Percentiles rank a stretch among this genome's conserved stretches.
Conservation (phyloP, 2,797 vertebrate species). For the Eupleurogrammus muticus region DNA sequence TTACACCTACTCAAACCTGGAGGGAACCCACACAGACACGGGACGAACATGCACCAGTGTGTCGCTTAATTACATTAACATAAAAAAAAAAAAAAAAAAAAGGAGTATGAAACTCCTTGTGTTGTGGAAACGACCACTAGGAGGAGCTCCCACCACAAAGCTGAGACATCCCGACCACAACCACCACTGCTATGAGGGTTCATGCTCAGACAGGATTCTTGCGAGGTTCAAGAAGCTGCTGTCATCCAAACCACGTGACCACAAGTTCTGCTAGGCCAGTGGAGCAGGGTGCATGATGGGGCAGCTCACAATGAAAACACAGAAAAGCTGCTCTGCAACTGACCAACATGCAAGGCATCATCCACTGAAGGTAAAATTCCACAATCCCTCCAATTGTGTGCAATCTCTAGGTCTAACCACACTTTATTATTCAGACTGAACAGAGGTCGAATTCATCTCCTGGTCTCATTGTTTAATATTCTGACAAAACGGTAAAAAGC, state of each 20-base stretch:
- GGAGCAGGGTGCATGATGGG: background rate
- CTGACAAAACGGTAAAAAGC: background rate
- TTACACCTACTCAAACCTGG: no score
- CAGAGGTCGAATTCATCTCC: background rate
- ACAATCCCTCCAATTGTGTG: no score
- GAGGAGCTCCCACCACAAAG: conserved; percentile 7
- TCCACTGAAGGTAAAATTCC: background rate
- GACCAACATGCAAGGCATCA: background rate
- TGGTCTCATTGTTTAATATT: conserved; percentile 1
- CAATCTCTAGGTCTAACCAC: background rate
- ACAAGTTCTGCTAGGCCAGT: background rate
- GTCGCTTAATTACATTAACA: no score
- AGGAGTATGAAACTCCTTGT: background rate
- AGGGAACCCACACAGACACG: no score
- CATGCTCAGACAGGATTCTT: background rate
- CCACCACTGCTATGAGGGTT: no score
- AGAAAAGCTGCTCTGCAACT: background rate
- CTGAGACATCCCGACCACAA: background rate
- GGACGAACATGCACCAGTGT: no score
- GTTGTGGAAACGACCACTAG: conserved; percentile 37
- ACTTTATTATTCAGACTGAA: background rate
- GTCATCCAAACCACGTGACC: background rate
- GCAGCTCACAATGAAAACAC: background rate
- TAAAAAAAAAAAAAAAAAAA: no score
- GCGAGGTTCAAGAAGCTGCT: background rate